Evolutionary conservation across 2,888 invertebrate genomes (phyloP).

Genomic region (Rhagophthalmus giganteus): DNA sequence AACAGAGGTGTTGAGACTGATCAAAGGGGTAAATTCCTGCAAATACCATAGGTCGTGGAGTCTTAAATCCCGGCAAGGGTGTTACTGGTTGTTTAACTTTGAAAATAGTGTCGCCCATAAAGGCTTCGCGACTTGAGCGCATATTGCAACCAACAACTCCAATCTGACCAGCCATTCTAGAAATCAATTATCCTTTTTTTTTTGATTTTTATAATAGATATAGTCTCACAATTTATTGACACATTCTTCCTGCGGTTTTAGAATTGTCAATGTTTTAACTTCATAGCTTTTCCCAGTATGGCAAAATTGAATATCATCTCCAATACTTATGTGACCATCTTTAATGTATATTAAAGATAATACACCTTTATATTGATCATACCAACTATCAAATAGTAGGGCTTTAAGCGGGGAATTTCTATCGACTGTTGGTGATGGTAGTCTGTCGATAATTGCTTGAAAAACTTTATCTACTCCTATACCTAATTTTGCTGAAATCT

Average conservation of each 20-base stretch:
- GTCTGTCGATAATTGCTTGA: slow-evolving; percentile 73
- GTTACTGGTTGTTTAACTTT: slow-evolving; percentile 60
- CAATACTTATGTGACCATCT: slow-evolving; percentile 73
- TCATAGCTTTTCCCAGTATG: slow-evolving; percentile 76
- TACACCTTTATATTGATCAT: slow-evolving; percentile 83
- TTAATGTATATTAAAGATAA: slow-evolving; percentile 76
- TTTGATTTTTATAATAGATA: background rate
- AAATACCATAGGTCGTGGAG: slow-evolving; percentile 79
- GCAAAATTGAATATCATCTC: slow-evolving; percentile 74
- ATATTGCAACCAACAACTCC: slow-evolving; percentile 85
- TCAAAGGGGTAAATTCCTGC: slow-evolving; percentile 91
- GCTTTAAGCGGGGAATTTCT: slow-evolving; percentile 70
- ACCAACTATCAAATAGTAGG: slow-evolving; percentile 92
- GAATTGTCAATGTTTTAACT: slow-evolving; percentile 76
- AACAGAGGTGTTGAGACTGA: slow-evolving; percentile 76
- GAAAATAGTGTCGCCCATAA: slow-evolving; percentile 77
- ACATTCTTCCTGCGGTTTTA: slow-evolving; percentile 74
- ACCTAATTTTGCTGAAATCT: slow-evolving; percentile 90
- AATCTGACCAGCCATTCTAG: slow-evolving; percentile 85
- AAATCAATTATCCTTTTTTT: slow-evolving; percentile 9
- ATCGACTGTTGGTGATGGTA: slow-evolving; percentile 73
- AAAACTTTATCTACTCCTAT: slow-evolving; percentile 79
- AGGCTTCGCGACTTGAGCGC: slow-evolving; percentile 71
- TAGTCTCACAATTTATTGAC: slow-evolving; percentile 63
- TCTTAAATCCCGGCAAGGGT: slow-evolving; percentile 66